Percentiles rank a stretch among this genome's conserved stretches.
phyloP scores from a whole-genome alignment of 2,888 invertebrate species.

The Apotomis betuletana region DNA sequence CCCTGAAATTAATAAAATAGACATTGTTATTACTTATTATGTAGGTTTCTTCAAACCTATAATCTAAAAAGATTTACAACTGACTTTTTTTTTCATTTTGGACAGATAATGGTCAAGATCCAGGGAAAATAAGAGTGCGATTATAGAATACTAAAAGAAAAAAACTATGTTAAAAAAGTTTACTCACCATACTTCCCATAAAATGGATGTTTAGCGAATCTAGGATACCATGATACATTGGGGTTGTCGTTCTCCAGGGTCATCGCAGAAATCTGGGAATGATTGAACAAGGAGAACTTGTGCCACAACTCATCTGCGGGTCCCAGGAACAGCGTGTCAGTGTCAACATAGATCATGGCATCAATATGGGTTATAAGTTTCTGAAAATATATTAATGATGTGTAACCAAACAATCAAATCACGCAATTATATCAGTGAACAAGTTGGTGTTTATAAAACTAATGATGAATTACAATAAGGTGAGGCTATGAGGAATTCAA shows the following conservation, averaged over 20 bases:
- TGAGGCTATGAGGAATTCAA: too few species aligned
- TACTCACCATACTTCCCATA: slow-evolving; percentile 90
- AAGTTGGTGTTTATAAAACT: not conserved
- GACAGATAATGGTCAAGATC: too few species aligned
- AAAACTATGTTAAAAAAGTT: too few species aligned
- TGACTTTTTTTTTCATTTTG: too few species aligned
- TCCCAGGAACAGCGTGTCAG: slow-evolving; percentile 94
- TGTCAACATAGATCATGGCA: slow-evolving; percentile 95
- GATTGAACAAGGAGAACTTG: slow-evolving; percentile 92
- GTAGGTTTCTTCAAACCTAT: too few species aligned
- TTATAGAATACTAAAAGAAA: too few species aligned
- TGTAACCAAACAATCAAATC: not conserved
- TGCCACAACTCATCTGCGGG: slow-evolving; percentile 92
- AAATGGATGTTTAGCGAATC: slow-evolving; percentile 97
- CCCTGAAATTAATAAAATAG: slow-evolving; percentile 79
- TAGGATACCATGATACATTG: slow-evolving; percentile 97
- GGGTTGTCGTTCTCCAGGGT: slow-evolving; percentile 95
- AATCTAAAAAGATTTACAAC: too few species aligned
- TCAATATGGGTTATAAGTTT: slow-evolving; percentile 90
- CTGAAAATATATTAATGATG: slow-evolving; percentile 78
- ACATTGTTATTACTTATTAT: not conserved
- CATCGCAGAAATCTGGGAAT: slow-evolving; percentile 93
- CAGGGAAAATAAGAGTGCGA: too few species aligned
- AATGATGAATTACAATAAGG: not conserved
- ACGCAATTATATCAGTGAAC: not conserved